These are phyloP conservation scores for Apomyelois bistriatella DNA, from an alignment of 2,888 invertebrate genomes.

Conservation along the genomic window DNA sequence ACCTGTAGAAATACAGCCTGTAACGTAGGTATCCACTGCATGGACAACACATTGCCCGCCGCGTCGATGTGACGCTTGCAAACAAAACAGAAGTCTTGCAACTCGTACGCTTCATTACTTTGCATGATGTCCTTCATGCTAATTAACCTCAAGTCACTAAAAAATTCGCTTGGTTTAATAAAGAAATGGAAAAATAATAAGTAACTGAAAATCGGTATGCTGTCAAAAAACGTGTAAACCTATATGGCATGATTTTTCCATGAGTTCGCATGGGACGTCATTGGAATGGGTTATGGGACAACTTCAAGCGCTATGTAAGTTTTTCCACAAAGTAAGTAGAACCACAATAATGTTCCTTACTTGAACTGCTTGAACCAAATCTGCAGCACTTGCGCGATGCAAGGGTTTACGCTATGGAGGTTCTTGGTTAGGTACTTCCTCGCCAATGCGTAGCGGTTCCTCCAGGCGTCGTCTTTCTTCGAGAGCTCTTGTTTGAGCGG, in stretches of 20 bases:
- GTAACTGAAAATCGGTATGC: no score
- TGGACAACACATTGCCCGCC: constrained; percentile 82
- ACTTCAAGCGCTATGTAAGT: no score
- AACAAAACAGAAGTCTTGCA: constrained; percentile 81
- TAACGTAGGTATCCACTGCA: constrained; percentile 82
- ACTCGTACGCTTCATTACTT: constrained; percentile 83
- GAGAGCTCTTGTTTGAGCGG: constrained; percentile 80
- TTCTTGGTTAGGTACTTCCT: constrained; percentile 68
- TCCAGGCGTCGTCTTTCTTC: constrained; percentile 84
- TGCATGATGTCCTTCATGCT: constrained; percentile 79
- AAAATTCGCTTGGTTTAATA: no score
- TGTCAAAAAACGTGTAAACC: no score
- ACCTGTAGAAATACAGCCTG: constrained; percentile 82
- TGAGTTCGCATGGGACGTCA: no score
- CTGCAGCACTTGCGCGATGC: constrained; percentile 88
- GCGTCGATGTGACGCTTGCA: constrained; percentile 81
- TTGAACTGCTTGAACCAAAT: constrained; percentile 90
- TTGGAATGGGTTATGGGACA: no score
- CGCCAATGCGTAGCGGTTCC: constrained; percentile 68
- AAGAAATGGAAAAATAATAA: no score
- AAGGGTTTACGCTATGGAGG: constrained; percentile 89
- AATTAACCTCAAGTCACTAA: constrained; percentile 81
- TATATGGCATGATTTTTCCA: no score
- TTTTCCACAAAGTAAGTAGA: no score
- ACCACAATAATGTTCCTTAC: constrained; percentile 61